A percentile compares a stretch with the other conserved stretches of the same genome.
phyloP scores from a whole-genome alignment of 2,797 vertebrate species.

The Phalanger gymnotis region DNA sequence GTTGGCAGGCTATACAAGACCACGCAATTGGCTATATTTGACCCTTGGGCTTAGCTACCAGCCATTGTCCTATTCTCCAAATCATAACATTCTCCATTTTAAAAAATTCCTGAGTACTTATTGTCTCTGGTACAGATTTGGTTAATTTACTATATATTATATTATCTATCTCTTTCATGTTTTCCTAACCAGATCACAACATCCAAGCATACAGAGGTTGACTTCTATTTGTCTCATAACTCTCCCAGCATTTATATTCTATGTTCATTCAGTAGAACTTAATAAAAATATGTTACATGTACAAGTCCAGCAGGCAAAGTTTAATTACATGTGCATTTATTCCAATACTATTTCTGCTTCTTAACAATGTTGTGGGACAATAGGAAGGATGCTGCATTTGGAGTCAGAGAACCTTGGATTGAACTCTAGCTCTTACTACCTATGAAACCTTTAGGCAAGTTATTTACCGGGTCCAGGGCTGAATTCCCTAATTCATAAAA shows the following conservation, averaged over 20 bases:
- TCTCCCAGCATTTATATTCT: not conserved
- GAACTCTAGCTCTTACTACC: not conserved
- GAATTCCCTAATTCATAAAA: not conserved
- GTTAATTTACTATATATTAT: not conserved
- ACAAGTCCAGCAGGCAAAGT: not conserved
- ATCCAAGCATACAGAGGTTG: not conserved
- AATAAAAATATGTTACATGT: not conserved
- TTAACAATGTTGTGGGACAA: not conserved
- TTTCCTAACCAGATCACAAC: not conserved
- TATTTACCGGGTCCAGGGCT: not conserved
- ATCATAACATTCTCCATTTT: not conserved
- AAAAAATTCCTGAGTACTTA: not conserved
- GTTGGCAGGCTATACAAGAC: not conserved
- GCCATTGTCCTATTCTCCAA: not conserved
- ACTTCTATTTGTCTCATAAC: not conserved
- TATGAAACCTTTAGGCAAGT: not conserved
- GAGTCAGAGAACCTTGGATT: not conserved
- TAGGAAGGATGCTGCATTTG: not conserved
- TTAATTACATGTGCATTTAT: not conserved
- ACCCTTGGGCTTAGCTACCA: too few species aligned
- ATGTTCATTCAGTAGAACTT: not conserved
- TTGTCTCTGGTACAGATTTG: not conserved
- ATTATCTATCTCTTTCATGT: not conserved
- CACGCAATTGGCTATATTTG: not conserved
- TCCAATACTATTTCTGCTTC: not conserved